Evolutionary conservation across 2,888 invertebrate genomes (phyloP).

Genomic region (Beris morrisii): DNA sequence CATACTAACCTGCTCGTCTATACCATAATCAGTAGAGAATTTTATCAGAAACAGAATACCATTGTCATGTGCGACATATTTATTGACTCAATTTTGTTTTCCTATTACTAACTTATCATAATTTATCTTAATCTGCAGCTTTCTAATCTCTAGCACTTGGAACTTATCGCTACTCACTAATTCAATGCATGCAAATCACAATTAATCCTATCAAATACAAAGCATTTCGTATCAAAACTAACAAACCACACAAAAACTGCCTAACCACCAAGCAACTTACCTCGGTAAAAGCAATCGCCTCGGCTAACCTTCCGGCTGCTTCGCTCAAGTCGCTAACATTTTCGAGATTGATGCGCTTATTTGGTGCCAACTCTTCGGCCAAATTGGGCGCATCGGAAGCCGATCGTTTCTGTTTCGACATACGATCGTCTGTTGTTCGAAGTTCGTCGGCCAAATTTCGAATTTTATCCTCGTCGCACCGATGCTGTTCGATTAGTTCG

Average conservation of each 20-base stretch:
- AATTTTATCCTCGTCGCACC: slow-evolving; percentile 61
- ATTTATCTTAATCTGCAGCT: too few relatives aligned
- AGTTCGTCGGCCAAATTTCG: slow-evolving; percentile 64
- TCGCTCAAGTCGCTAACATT: slow-evolving; percentile 25
- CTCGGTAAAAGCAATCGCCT: slow-evolving; percentile 34
- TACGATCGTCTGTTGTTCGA: slow-evolving; percentile 49
- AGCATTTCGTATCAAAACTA: slow-evolving; percentile 14
- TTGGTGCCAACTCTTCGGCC: slow-evolving; percentile 52
- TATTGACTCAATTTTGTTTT: too few relatives aligned
- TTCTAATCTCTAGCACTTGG: too few relatives aligned
- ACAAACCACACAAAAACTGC: background rate
- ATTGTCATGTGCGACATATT: too few relatives aligned
- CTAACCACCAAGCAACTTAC: slow-evolving; percentile 27
- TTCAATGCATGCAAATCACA: slow-evolving; percentile 16
- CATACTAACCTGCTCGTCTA: too few relatives aligned
- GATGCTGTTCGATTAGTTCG: slow-evolving; percentile 61
- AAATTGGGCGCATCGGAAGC: slow-evolving; percentile 44
- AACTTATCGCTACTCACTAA: too few relatives aligned
- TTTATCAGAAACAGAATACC: too few relatives aligned
- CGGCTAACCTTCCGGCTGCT: slow-evolving; percentile 31
- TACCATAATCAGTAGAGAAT: too few relatives aligned
- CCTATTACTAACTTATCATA: too few relatives aligned
- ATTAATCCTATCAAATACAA: slow-evolving; percentile 8
- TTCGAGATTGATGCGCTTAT: slow-evolving; percentile 9
- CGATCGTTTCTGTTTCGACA: slow-evolving; percentile 43